phyloP scores from a whole-genome alignment of 2,797 vertebrate genomes.

The Rhinogobio ventralis region DNA sequence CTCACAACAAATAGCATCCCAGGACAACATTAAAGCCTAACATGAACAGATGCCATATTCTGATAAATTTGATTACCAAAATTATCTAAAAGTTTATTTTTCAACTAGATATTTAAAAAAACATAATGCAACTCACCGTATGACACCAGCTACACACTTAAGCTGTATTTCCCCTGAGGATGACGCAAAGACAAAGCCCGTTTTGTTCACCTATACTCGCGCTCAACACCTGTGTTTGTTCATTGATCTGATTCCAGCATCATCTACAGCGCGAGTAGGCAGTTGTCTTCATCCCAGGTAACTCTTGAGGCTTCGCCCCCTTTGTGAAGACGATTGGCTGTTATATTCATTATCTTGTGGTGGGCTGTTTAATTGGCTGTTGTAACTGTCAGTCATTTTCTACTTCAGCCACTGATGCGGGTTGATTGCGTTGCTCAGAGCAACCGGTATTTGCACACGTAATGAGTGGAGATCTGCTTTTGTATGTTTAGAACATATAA shows the following conservation, averaged over 20 bases:
- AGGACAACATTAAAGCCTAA: background rate
- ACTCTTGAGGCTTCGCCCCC: conserved; percentile 39
- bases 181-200: conserved; percentile 10
- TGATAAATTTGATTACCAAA: background rate
- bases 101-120: background rate
- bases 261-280: conserved; percentile 27
- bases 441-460: conserved; percentile 56
- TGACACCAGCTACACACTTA: background rate
- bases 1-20: background rate
- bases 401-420: background rate
- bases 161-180: conserved; percentile 4
- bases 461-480: conserved; percentile 32
- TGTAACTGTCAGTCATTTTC: conserved; percentile 24
- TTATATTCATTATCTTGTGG: background rate
- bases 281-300: conserved; percentile 54
- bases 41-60: background rate
- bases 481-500: conserved; percentile 50
- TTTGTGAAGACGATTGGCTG: conserved; percentile 47
- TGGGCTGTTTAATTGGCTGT: conserved; percentile 32
- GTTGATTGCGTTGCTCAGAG: conserved; percentile 50
- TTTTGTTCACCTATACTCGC: conserved; percentile 18
- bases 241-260: conserved; percentile 56
- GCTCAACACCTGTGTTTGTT: conserved; percentile 55
- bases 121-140: conserved; percentile 1
- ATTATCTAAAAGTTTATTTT: background rate